phyloP scores from a whole-genome alignment of 2,113 vertebrate genomes.

The Aphelocoma coerulescens region DNA sequence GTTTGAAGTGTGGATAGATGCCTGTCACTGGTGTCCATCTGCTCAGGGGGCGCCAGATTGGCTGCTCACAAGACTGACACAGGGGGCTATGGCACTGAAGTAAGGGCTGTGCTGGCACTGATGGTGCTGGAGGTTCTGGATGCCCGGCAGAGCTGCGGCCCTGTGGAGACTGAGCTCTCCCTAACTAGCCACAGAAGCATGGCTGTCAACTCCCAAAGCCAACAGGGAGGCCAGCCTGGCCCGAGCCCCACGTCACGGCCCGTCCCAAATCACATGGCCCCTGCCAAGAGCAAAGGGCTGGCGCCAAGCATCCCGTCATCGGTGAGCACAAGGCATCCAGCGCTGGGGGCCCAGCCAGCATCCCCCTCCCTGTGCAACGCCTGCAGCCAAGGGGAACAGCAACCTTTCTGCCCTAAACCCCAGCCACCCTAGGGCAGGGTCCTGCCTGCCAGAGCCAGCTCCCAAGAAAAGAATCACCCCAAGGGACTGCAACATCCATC shows the following conservation, averaged over 20 bases:
- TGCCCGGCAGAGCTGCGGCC: accelerated
- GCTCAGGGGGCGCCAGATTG: not conserved
- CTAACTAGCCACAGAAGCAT: not conserved
- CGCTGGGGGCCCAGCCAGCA: not conserved
- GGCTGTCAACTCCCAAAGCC: not conserved
- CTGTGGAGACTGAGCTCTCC: not conserved
- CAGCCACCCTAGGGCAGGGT: not conserved
- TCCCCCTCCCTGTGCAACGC: not conserved
- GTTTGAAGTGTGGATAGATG: not conserved
- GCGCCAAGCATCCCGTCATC: constrained; percentile 20
- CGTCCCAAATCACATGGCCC: not conserved
- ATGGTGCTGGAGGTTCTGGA: not conserved
- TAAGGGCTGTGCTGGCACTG: not conserved
- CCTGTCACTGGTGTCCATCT: not conserved
- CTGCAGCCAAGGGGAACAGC: not conserved
- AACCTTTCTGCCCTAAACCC: not conserved
- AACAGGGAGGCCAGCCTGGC: not conserved
- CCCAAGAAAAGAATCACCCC: not conserved
- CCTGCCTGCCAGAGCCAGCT: not conserved
- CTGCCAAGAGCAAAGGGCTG: not conserved
- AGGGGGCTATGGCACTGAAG: not conserved
- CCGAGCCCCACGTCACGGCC: not conserved
- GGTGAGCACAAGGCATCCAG: not conserved
- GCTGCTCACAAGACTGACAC: not conserved
- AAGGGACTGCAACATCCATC: not conserved